Conservation (phyloP, 2,113 vertebrate species). For the Campylorhamphus procurvoides region DNA sequence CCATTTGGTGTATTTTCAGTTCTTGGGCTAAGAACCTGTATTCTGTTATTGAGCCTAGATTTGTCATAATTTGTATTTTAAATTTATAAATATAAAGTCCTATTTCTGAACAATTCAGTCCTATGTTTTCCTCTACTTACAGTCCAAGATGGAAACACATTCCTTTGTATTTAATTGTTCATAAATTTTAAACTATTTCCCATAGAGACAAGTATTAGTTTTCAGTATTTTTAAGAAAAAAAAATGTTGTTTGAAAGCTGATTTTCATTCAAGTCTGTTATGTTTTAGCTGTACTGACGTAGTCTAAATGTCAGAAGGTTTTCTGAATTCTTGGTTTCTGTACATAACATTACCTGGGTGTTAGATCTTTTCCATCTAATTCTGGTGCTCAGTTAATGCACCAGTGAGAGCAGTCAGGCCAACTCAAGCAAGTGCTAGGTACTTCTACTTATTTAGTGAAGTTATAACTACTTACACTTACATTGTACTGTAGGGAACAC, state of each 20-base stretch:
- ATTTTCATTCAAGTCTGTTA: neutral
- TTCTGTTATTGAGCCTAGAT: neutral
- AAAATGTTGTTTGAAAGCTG: neutral
- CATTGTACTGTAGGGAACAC: neutral
- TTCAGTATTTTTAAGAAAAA: neutral
- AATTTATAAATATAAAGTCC: neutral
- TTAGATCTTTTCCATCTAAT: neutral
- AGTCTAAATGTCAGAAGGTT: neutral
- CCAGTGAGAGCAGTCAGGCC: neutral
- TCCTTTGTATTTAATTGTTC: neutral
- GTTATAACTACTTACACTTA: neutral
- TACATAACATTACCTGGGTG: rapidly evolving
- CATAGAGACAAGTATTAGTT: rapidly evolving
- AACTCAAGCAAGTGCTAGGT: neutral
- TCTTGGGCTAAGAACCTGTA: neutral
- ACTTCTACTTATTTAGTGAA: neutral
- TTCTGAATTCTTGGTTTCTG: neutral
- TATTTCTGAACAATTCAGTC: neutral
- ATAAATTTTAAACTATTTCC: neutral
- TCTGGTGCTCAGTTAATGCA: neutral
- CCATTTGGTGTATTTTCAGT: neutral
- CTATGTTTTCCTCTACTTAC: neutral
- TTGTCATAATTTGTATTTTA: neutral
- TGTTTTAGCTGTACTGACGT: neutral
- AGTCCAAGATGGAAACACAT: neutral